A percentile compares a stretch with the other conserved stretches of the same genome.
Evolutionary conservation across 2,888 invertebrate genomes (phyloP).

Genomic region (Herminia tarsipennalis): DNA sequence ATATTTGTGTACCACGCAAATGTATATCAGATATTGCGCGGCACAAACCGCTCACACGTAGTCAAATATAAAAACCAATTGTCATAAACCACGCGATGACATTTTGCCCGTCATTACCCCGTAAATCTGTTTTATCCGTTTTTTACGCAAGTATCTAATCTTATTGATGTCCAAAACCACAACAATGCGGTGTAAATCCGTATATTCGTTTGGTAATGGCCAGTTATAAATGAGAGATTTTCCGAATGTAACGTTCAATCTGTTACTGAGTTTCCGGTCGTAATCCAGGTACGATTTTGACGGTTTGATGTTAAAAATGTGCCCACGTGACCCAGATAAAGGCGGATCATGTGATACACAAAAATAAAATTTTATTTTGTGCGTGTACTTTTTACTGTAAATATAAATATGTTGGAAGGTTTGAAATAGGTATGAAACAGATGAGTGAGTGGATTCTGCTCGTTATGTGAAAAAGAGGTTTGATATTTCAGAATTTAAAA

Average conservation of each 20-base stretch:
- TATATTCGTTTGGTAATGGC: slow-evolving; percentile 24
- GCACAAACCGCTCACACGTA: not conserved
- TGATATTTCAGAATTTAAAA: too few relatives aligned
- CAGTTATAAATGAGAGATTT: slow-evolving; percentile 46
- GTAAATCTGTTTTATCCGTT: slow-evolving; percentile 6
- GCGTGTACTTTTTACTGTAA: slow-evolving; percentile 1
- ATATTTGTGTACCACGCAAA: too few relatives aligned
- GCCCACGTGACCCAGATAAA: slow-evolving; percentile 16
- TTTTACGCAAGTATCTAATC: slow-evolving; percentile 23
- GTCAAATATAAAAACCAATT: slow-evolving; percentile 4
- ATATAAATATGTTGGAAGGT: slow-evolving; percentile 6
- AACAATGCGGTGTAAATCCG: slow-evolving; percentile 34
- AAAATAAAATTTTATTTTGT: slow-evolving; percentile 12
- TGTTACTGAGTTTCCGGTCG: slow-evolving; percentile 26
- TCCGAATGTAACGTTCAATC: slow-evolving; percentile 35
- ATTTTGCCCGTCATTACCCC: slow-evolving; percentile 1
- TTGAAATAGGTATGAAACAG: slow-evolving; percentile 3
- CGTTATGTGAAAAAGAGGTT: too few relatives aligned
- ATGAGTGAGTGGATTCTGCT: slow-evolving; percentile 3
- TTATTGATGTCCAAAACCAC: slow-evolving; percentile 30
- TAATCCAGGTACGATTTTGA: slow-evolving; percentile 34
- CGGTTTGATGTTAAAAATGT: slow-evolving; percentile 26
- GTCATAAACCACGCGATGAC: not conserved
- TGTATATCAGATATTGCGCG: too few relatives aligned
- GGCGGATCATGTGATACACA: slow-evolving; percentile 3